Evolutionary conservation across 92 coral and sea anemone genomes (phyloP).

Genomic region (Bergia puertoricense): DNA sequence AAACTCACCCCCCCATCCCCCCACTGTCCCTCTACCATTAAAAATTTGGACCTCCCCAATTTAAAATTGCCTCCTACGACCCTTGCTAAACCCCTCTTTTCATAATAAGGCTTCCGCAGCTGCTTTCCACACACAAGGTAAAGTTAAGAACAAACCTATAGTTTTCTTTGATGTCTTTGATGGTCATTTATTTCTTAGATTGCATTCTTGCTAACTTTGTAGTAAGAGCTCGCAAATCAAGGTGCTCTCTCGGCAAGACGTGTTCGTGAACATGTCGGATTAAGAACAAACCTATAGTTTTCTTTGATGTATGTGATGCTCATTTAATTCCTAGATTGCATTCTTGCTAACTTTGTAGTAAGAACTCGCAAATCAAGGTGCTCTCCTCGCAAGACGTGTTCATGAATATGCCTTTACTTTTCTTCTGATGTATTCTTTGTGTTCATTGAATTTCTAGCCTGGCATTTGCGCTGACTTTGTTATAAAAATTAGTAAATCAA

Average conservation of each 20-base stretch:
- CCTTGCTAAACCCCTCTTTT: no score
- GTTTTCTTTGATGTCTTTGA: not conserved
- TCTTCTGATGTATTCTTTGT: not conserved
- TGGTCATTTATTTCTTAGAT: not conserved
- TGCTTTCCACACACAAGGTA: no score
- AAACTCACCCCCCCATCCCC: no score
- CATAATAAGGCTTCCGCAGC: no score
- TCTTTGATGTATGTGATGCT: not conserved
- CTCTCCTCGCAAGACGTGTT: not conserved
- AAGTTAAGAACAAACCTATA: no score
- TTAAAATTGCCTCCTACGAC: no score
- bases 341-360: not conserved
- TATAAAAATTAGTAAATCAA: not conserved
- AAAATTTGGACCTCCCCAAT: no score
- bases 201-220: not conserved
- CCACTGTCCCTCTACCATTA: no score
- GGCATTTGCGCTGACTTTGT: not conserved
- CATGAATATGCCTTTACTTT: not conserved
- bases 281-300: not conserved
- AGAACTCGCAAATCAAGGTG: not conserved
- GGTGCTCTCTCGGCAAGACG: not conserved
- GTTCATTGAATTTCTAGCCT: not conserved
- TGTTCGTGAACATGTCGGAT: no score
- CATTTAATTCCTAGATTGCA: not conserved
- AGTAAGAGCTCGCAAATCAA: not conserved